Percentiles rank a stretch among this genome's conserved stretches.
phyloP scores from a whole-genome alignment of 2,797 vertebrate genomes.

The Dromococcyx pavoninus region DNA sequence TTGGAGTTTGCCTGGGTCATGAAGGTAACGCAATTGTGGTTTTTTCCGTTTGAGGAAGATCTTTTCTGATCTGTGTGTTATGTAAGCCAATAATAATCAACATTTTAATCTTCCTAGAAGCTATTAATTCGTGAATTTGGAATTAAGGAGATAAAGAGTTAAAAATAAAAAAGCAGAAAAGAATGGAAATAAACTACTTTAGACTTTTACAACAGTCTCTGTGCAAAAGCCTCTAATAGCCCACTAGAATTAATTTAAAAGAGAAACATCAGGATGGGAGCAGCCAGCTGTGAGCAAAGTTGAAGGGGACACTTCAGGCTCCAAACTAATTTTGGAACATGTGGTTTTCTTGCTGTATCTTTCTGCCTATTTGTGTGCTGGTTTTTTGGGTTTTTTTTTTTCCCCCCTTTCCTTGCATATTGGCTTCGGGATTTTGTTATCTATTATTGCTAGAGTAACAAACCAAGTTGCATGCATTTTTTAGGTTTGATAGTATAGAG shows the following conservation, averaged over 20 bases:
- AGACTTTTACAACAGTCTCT: constrained; percentile 22
- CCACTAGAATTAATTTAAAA: constrained; percentile 53
- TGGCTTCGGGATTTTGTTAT: background rate
- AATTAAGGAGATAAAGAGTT: constrained; percentile 2
- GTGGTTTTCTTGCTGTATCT: background rate
- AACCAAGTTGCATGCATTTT: background rate
- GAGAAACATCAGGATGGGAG: background rate
- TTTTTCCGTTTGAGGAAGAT: background rate
- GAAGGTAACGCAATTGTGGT: background rate
- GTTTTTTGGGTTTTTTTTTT: background rate
- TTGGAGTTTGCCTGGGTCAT: background rate
- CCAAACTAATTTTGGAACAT: background rate
- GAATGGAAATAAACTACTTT: constrained; percentile 4
- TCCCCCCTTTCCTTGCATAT: background rate
- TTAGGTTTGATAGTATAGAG: background rate
- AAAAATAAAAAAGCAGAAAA: background rate
- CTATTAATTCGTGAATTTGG: background rate
- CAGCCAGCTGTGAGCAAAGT: constrained; percentile 47
- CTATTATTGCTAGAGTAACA: background rate
- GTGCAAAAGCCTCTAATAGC: constrained; percentile 29
- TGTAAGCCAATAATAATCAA: background rate
- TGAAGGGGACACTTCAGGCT: constrained; percentile 32
- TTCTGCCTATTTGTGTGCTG: background rate
- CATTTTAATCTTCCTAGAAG: background rate
- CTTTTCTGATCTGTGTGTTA: background rate